Conservation (phyloP, 2,797 vertebrate species). For the Selene dorsalis region DNA sequence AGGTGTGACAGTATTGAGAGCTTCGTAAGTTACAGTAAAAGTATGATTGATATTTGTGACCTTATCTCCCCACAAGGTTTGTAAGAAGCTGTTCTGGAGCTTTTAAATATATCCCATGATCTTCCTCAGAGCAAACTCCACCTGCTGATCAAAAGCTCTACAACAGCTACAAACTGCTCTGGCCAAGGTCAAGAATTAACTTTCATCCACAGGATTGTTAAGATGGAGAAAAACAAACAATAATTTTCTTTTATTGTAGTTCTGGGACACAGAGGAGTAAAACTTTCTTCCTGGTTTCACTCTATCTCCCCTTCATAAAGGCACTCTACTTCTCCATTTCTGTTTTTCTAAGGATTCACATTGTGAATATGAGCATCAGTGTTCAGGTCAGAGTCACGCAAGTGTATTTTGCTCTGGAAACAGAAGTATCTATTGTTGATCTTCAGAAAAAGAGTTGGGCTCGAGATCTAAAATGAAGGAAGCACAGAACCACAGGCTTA, state of each 20-base stretch:
- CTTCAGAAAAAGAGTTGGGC: slow-evolving; percentile 6
- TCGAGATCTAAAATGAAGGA: not conserved
- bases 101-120: not conserved
- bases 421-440: slow-evolving; percentile 21
- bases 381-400: slow-evolving; percentile 31
- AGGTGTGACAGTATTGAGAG: not conserved
- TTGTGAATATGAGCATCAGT: slow-evolving; percentile 55
- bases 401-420: slow-evolving; percentile 32
- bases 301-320: slow-evolving; percentile 6
- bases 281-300: not conserved
- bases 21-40: not conserved
- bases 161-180: not conserved
- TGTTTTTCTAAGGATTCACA: slow-evolving; percentile 47
- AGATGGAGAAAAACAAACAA: not conserved
- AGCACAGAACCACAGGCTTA: slow-evolving; percentile 14
- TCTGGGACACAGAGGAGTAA: slow-evolving; percentile 5
- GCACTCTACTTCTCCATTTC: slow-evolving; percentile 3
- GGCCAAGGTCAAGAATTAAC: not conserved
- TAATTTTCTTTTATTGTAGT: not conserved
- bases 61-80: not conserved
- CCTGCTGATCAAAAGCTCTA: not conserved
- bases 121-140: not conserved
- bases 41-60: too few relatives aligned
- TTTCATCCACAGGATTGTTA: not conserved
- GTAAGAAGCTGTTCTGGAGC: not conserved